phyloP scores from a whole-genome alignment of 2,888 invertebrate species.

The Tetranychus truncatus region DNA sequence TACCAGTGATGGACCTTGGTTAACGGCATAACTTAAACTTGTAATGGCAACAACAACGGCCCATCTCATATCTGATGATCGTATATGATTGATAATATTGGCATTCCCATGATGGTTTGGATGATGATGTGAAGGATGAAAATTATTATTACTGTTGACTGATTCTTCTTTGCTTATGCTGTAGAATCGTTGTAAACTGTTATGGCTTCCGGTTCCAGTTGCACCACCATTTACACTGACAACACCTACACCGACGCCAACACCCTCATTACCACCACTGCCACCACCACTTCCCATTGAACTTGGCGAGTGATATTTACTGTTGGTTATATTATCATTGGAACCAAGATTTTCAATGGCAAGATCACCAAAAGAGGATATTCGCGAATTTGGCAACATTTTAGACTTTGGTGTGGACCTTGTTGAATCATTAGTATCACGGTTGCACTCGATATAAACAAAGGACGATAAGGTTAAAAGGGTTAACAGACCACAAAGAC shows the following conservation, averaged over 20 bases:
- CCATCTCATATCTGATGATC: slow-evolving; percentile 29
- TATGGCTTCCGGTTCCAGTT: slow-evolving; percentile 1
- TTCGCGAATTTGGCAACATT: slow-evolving; percentile 26
- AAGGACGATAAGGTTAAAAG: slow-evolving; percentile 30
- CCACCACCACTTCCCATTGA: neutral
- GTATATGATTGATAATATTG: slow-evolving; percentile 26
- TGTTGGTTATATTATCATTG: slow-evolving; percentile 26
- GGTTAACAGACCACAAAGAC: slow-evolving; percentile 39
- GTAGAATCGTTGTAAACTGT: slow-evolving; percentile 20
- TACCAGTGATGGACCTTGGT: slow-evolving; percentile 44
- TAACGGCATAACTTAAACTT: slow-evolving; percentile 41
- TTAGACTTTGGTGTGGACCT: neutral
- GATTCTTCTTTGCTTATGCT: slow-evolving; percentile 1
- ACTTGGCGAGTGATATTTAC: neutral
- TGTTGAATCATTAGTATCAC: neutral
- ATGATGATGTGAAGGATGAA: neutral
- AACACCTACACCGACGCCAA: neutral
- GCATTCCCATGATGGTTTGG: neutral
- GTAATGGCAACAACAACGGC: slow-evolving; percentile 37
- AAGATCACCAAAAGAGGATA: slow-evolving; percentile 28
- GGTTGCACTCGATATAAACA: slow-evolving; percentile 12
- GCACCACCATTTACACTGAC: neutral
- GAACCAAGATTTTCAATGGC: slow-evolving; percentile 28
- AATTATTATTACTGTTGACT: neutral
- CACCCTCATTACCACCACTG: neutral